Conservation (phyloP, 92 coral and sea anemone species). For the Palythoa grandiflora region DNA sequence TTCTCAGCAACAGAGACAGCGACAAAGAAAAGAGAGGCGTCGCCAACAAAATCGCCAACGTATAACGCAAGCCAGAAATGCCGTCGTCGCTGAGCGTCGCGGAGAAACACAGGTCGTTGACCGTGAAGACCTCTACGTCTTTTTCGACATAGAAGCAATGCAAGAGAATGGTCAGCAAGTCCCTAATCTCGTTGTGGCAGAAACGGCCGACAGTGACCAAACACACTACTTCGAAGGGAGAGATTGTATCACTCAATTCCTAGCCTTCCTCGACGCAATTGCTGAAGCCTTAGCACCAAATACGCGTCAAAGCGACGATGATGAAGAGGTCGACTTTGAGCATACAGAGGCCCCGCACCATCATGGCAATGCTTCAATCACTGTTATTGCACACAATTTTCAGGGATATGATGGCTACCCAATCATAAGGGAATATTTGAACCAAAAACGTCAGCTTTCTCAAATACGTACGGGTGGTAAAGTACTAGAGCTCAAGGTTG, state of each 20-base stretch:
- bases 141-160: constrained; percentile 14
- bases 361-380: background rate
- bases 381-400: background rate
- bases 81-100: background rate
- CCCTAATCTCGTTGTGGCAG: background rate
- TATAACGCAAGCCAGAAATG: background rate
- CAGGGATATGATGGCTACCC: background rate
- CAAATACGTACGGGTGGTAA: background rate
- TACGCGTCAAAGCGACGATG: too few species aligned
- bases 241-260: background rate
- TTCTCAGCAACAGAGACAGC: background rate
- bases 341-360: too few species aligned
- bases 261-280: background rate
- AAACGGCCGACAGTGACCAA: background rate
- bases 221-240: background rate
- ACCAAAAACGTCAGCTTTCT: background rate
- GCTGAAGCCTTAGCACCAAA: too few species aligned
- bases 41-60: background rate
- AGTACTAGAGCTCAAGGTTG: background rate
- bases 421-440: background rate
- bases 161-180: background rate
- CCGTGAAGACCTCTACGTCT: background rate
- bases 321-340: too few species aligned
- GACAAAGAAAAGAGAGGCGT: background rate
- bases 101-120: background rate